Evolutionary conservation across 2,888 invertebrate genomes (phyloP).

Genomic region (Lasioglossum zephyrum): DNA sequence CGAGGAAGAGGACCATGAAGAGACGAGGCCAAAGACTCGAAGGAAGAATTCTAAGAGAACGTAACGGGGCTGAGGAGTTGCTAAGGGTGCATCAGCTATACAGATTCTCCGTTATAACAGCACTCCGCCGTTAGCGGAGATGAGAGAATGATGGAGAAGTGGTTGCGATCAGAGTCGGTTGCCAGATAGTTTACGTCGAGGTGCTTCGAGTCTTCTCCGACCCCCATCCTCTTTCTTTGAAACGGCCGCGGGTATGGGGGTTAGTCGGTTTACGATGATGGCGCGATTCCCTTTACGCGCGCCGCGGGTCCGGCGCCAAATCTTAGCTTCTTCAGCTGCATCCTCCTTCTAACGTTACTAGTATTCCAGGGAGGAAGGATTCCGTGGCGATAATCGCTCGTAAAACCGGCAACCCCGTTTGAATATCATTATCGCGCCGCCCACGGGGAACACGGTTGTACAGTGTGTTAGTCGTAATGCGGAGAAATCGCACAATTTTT

Average conservation of each 20-base stretch:
- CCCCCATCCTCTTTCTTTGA: slow-evolving; percentile 30
- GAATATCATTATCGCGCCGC: slow-evolving; percentile 68
- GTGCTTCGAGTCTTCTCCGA: slow-evolving; percentile 36
- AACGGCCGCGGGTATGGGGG: slow-evolving; percentile 33
- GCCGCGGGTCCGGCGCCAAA: slow-evolving; percentile 69
- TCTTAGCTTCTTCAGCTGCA: slow-evolving; percentile 79
- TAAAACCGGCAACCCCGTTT: slow-evolving; percentile 73
- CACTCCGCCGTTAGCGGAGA: slow-evolving; percentile 43
- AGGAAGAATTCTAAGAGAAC: not conserved
- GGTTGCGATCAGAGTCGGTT: slow-evolving; percentile 75
- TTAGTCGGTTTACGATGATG: slow-evolving; percentile 78
- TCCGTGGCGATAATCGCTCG: slow-evolving; percentile 81
- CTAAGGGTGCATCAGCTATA: slow-evolving; percentile 40
- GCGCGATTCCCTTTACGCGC: slow-evolving; percentile 81
- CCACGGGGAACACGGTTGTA: slow-evolving; percentile 36
- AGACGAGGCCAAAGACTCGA: not conserved
- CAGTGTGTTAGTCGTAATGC: slow-evolving; percentile 61
- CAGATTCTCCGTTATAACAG: slow-evolving; percentile 36
- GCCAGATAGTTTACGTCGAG: slow-evolving; percentile 69
- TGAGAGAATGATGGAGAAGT: slow-evolving; percentile 70
- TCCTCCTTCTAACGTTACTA: slow-evolving; percentile 40
- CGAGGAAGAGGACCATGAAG: not conserved
- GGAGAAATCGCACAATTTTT: slow-evolving; percentile 58
- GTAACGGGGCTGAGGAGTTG: slow-evolving; percentile 10
- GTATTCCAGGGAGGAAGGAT: slow-evolving; percentile 58